Conservation (phyloP, 2,113 vertebrate genomes). For the Laticauda colubrina region DNA sequence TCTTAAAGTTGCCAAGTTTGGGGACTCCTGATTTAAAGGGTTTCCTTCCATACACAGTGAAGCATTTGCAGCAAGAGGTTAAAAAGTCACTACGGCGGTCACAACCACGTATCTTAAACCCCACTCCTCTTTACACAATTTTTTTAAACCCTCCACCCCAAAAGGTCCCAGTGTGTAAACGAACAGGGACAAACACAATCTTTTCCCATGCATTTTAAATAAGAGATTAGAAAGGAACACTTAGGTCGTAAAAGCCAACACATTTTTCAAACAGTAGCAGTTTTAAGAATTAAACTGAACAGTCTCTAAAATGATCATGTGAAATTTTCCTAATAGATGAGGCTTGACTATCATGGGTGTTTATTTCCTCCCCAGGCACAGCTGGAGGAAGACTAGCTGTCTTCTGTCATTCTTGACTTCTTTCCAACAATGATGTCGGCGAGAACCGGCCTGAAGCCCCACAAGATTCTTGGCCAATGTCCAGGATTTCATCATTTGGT, state of each 20-base stretch:
- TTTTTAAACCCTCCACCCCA: no score
- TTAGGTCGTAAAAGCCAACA: not conserved
- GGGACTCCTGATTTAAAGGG: not conserved
- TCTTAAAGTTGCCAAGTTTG: no score
- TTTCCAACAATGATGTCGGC: not conserved
- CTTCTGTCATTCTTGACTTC: not conserved
- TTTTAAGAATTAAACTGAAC: not conserved
- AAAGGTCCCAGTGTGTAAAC: no score
- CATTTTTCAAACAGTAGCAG: not conserved
- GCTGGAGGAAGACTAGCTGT: not conserved
- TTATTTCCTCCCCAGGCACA: not conserved
- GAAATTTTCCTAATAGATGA: not conserved
- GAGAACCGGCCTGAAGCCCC: no score
- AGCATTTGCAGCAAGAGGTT: no score
- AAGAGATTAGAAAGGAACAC: not conserved
- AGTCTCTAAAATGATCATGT: not conserved
- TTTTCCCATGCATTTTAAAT: not conserved
- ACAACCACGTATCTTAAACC: not conserved
- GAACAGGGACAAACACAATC: not conserved
- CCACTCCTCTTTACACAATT: not conserved
- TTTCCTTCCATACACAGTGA: not conserved
- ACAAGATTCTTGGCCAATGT: not conserved
- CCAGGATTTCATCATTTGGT: not conserved
- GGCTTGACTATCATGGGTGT: not conserved
- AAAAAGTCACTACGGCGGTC: not conserved